Evolutionary conservation across 2,888 invertebrate genomes (phyloP), one percentile per base, ranked within the genome.

Genomic region (Hedya salicella): DNA sequence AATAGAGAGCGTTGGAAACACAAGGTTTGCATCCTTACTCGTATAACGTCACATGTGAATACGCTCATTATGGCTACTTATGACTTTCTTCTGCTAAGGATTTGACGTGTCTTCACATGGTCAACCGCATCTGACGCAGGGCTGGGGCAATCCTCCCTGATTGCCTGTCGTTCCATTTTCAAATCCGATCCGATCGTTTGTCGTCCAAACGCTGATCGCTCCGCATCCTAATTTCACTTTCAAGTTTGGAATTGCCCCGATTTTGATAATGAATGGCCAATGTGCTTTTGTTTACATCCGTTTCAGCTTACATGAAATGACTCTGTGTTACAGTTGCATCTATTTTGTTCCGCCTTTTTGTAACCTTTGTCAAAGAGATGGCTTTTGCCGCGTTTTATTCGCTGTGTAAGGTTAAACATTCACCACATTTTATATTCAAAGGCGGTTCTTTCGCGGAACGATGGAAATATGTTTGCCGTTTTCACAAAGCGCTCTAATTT

Each of bases 121-220:
- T 71, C 76, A 76, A 72, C 70, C 69, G 71, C 67, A 79, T 79
- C 78, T 75, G 75, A 77, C 81, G 82, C 80, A 75, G 76, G 80
- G 81, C 79, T 79, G 73, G 76, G 77, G 77, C 79, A 83, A 86
- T 85, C 82, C 82, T 77, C 76, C 74, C 79, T 82, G 82, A 87
- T 88, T 87, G 81, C 81, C 71, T 73, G 73, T 76, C 78, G 80
- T 86, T 82, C 82, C 74, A 79, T 82, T 87, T 85, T 82, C 78
- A 78, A 85, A 82, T 81, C 77, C 77, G 72, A 68, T 70, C 69
- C 71, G 71, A 78, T 78, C 71, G 76, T 76, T 79, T 79, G 75
- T 73, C 70, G 74, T 68, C 69, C 70, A 68, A 71, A 74, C 70
- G 67, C 67, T 69, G 70, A 75, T 73, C 67, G 69, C 73, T 77